Evolutionary conservation across 2,113 vertebrate genomes (phyloP).

Genomic region (Oceanodroma tethys): DNA sequence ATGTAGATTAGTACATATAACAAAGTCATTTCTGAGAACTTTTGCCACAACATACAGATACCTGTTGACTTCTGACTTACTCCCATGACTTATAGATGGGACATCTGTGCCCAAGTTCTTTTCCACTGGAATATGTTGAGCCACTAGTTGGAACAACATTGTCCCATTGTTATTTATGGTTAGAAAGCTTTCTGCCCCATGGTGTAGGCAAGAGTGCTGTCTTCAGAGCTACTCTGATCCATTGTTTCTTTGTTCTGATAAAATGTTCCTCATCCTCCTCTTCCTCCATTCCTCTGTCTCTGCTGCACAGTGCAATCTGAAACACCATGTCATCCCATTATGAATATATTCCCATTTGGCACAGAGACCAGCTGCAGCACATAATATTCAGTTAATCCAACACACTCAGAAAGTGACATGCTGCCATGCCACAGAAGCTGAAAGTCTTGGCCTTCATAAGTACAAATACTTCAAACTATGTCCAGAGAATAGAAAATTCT

Average conservation of each 20-base stretch:
- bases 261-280: not conserved
- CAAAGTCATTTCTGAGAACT: not conserved
- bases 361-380: not conserved
- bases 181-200: not conserved
- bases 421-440: not conserved
- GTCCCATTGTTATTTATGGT: not conserved
- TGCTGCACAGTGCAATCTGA: not conserved
- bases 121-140: not conserved
- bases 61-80: not conserved
- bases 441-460: not conserved
- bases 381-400: not conserved
- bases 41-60: not conserved
- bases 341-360: not conserved
- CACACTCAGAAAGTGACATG: not conserved
- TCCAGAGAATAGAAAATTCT: not conserved
- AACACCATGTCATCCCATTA: not conserved
- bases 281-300: not conserved
- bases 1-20: not conserved
- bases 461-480: not conserved
- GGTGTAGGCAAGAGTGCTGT: not conserved
- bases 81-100: fast-evolving
- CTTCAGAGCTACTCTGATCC: not conserved
- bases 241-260: not conserved
- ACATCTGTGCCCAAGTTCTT: not conserved
- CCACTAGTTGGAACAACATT: not conserved